Evolutionary conservation across 2,113 vertebrate species (phyloP).

Genomic region (Vombatus ursinus): DNA sequence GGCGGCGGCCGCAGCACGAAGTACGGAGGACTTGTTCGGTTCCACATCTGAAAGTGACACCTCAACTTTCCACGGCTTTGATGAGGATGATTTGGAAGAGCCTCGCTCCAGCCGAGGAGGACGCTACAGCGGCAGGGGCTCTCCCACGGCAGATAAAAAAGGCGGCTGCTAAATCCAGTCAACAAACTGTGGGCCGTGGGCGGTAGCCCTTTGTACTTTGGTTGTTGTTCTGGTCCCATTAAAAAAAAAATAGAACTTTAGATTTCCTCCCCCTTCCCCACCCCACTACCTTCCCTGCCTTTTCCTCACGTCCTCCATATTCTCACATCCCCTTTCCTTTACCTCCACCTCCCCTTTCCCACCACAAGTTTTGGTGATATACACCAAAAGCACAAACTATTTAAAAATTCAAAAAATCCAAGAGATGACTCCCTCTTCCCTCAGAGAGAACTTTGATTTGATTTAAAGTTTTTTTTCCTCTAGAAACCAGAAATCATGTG

Average conservation of each 20-base stretch:
- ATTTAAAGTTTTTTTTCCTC: conserved; percentile 80
- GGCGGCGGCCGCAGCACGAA: conserved; percentile 86
- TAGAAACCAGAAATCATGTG: conserved; percentile 69
- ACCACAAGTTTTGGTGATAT: conserved; percentile 57
- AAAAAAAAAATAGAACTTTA: conserved; percentile 64
- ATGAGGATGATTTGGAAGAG: conserved; percentile 97
- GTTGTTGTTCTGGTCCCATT: conserved; percentile 80
- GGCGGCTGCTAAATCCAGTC: conserved; percentile 84
- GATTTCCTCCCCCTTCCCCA: conserved; percentile 56
- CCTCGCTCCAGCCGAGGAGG: conserved; percentile 90
- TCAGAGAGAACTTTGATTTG: conserved; percentile 74
- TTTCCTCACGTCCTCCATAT: conserved; percentile 34
- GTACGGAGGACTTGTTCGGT: conserved; percentile 98
- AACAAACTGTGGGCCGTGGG: conserved; percentile 79
- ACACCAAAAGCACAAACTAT: conserved; percentile 85
- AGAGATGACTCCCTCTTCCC: conserved; percentile 72
- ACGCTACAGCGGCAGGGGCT: conserved; percentile 88
- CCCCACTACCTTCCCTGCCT: conserved; percentile 45
- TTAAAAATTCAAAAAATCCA: conserved; percentile 78
- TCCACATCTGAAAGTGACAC: conserved; percentile 99
- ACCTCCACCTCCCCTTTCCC: neutral
- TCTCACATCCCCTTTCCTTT: conserved; percentile 36
- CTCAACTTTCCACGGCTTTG: conserved; percentile 98
- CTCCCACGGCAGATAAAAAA: conserved; percentile 93
- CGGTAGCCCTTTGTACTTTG: conserved; percentile 81